Percentiles rank a stretch among this genome's conserved stretches.
These are phyloP conservation scores for Pissodes strobi DNA, from an alignment of 1,140 invertebrate genomes.

Conservation along the genomic window DNA sequence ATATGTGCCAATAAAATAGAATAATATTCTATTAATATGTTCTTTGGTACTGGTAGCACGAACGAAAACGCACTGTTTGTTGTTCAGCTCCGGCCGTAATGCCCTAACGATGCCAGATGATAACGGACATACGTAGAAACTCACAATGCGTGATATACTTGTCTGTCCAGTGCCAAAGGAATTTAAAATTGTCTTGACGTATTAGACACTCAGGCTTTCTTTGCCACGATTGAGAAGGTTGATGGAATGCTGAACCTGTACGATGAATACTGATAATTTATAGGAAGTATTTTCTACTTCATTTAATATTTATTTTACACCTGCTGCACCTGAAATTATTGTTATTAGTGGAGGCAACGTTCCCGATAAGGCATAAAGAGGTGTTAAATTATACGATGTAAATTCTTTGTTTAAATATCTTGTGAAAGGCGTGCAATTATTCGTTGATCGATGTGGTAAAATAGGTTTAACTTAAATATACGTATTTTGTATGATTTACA, in stretches of 20 bases:
- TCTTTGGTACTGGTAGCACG: too few species aligned
- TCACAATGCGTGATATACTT: slow-evolving; percentile 4
- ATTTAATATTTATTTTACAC: slow-evolving; percentile 20
- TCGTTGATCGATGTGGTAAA: too few species aligned
- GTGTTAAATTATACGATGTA: neutral
- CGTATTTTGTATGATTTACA: too few species aligned
- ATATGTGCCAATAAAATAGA: too few species aligned
- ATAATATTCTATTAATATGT: too few species aligned
- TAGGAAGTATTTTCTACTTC: slow-evolving; percentile 19
- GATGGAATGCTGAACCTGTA: slow-evolving; percentile 1
- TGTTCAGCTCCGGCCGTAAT: too few species aligned
- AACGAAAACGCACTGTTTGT: too few species aligned
- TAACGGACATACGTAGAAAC: neutral
- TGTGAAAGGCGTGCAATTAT: too few species aligned
- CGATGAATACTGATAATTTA: neutral
- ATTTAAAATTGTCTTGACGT: neutral
- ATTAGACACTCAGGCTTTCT: neutral
- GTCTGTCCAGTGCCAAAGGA: neutral
- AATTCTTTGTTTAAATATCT: too few species aligned
- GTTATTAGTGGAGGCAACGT: neutral
- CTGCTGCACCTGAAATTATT: slow-evolving; percentile 11
- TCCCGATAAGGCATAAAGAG: neutral
- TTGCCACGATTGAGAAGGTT: neutral
- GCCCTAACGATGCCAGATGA: too few species aligned
- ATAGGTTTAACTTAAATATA: too few species aligned